These are phyloP conservation scores for Thalassophryne amazonica DNA, from an alignment of 2,797 vertebrate species.

Conservation along the genomic window DNA sequence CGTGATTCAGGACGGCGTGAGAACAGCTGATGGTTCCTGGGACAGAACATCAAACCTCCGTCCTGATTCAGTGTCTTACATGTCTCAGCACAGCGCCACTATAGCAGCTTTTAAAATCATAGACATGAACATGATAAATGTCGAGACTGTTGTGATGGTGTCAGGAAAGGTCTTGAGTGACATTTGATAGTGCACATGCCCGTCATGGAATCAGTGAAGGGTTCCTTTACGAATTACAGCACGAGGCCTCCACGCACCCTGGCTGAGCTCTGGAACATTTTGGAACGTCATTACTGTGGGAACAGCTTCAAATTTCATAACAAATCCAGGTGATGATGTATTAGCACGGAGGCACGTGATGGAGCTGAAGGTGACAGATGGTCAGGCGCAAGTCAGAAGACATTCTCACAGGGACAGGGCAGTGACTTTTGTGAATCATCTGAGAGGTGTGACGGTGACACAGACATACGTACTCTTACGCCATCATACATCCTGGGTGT, in stretches of 20 bases:
- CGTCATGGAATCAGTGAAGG: too few relatives aligned
- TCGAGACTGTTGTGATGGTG: constrained; percentile 22
- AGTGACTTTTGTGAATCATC: constrained; percentile 27
- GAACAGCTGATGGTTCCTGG: constrained; percentile 24
- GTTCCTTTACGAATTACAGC: too few relatives aligned
- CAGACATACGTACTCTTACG: not conserved
- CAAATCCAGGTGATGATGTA: not conserved
- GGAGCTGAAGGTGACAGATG: constrained; percentile 3
- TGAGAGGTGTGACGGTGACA: constrained; percentile 10
- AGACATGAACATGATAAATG: not conserved
- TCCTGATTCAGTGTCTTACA: too few relatives aligned
- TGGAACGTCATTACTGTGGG: not conserved
- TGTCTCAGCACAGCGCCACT: too few relatives aligned
- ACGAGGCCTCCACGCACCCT: not conserved
- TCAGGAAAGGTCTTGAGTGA: constrained; percentile 33
- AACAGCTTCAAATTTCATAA: constrained; percentile 8
- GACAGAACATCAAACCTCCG: too few relatives aligned
- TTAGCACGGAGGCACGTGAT: constrained; percentile 25
- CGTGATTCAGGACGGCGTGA: constrained; percentile 29
- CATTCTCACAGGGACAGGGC: not conserved
- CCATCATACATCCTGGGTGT: constrained; percentile 4
- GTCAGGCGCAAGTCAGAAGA: not conserved
- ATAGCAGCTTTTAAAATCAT: not conserved
- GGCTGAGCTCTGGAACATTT: not conserved
- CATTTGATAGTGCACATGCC: constrained; percentile 25